Conservation (phyloP, 2,113 vertebrate genomes). For the Nycticorax nycticorax region DNA sequence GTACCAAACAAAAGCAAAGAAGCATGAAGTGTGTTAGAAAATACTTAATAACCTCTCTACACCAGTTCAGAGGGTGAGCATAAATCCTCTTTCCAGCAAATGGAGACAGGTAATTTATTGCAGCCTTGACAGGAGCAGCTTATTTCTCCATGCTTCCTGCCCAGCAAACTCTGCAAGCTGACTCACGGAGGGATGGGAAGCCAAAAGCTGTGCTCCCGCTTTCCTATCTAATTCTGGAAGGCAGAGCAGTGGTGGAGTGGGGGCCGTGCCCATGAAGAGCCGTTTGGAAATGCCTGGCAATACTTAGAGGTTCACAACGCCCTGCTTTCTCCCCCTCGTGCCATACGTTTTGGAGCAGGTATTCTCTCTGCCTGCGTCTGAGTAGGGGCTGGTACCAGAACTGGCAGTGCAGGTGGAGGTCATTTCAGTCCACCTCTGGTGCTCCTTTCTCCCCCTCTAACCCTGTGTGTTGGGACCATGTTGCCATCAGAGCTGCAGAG, state of each 20-base stretch:
- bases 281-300: neutral
- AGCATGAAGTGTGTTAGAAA: slow-evolving; percentile 36
- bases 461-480: accelerated
- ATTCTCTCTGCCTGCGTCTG: neutral
- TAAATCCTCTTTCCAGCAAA: slow-evolving; percentile 50
- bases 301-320: neutral
- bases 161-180: neutral
- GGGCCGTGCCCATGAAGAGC: neutral
- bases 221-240: neutral
- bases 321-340: neutral
- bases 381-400: neutral
- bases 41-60: slow-evolving; percentile 20
- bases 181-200: neutral
- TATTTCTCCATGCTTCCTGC: neutral
- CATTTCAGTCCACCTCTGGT: neutral
- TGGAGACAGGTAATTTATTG: slow-evolving; percentile 53
- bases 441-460: neutral
- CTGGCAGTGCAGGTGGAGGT: neutral
- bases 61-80: neutral
- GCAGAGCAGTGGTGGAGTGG: neutral
- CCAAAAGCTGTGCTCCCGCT: slow-evolving; percentile 2
- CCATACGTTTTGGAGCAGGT: neutral
- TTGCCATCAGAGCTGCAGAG: neutral
- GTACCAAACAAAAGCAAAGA: slow-evolving; percentile 40
- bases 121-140: slow-evolving; percentile 4